Evolutionary conservation across 1,140 invertebrate genomes (phyloP).

Genomic region (Macrocentrus cingulum): DNA sequence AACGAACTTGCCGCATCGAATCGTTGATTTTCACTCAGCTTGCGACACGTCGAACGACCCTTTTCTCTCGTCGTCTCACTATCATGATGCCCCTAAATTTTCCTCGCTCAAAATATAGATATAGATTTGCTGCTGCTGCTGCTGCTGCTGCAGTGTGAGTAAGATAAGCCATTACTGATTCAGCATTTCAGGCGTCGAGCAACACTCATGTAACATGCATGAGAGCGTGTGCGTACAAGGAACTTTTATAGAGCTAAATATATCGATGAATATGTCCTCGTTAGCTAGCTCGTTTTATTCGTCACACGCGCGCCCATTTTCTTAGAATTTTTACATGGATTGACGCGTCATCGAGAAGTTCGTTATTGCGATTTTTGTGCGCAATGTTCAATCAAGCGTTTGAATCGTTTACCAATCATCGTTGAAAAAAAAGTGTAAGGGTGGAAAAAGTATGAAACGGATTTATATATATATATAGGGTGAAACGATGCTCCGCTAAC

Average conservation of each 20-base stretch:
- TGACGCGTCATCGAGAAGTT: conserved; percentile 12
- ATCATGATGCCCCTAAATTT: not conserved
- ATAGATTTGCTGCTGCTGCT: too few species aligned
- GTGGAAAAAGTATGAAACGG: not conserved
- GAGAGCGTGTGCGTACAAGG: conserved; percentile 2
- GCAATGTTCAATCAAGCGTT: conserved; percentile 13
- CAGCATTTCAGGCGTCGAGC: conserved; percentile 21
- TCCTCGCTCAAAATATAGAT: not conserved
- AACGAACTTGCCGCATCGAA: conserved; percentile 18
- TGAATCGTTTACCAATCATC: conserved; percentile 19
- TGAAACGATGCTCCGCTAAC: conserved; percentile 6
- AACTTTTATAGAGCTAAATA: conserved; percentile 3
- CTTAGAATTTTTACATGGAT: conserved; percentile 11
- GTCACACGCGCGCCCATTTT: not conserved
- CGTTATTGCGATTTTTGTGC: conserved; percentile 7
- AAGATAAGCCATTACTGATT: conserved; percentile 28
- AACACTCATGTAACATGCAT: conserved; percentile 10
- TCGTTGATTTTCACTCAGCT: conserved; percentile 20
- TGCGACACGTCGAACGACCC: conserved; percentile 7
- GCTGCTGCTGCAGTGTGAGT: not conserved
- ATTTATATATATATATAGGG: conserved; percentile 5
- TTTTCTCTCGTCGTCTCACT: not conserved
- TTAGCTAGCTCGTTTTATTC: not conserved
- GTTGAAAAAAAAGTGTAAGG: not conserved
- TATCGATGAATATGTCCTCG: conserved; percentile 21